Percentiles rank a stretch among this genome's conserved stretches.
These are phyloP conservation scores for Fundulus diaphanus DNA, from an alignment of 2,797 vertebrate genomes.

Conservation along the genomic window DNA sequence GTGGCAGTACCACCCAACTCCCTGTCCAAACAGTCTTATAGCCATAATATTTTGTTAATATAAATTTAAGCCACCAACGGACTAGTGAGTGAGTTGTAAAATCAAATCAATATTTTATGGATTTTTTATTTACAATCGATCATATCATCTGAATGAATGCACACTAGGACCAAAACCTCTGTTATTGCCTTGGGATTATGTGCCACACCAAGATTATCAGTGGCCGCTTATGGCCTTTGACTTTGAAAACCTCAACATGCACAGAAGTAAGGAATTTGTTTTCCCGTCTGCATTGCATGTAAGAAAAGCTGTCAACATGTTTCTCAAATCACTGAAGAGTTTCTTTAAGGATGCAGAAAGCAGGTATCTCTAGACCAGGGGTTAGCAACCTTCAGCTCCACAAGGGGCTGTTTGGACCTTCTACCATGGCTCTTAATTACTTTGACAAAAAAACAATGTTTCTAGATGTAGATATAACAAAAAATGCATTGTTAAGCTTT, in stretches of 20 bases:
- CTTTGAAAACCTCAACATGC: neutral
- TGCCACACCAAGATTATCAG: neutral
- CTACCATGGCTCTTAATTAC: no score
- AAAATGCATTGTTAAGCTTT: no score
- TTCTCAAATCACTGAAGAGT: neutral
- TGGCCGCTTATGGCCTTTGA: neutral
- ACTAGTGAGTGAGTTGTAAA: neutral
- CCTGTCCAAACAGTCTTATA: neutral
- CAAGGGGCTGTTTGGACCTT: no score
- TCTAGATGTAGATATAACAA: no score
- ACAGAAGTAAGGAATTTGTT: neutral
- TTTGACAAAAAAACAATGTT: no score
- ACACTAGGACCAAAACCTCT: neutral
- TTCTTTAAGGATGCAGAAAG: neutral
- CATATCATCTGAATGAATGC: neutral
- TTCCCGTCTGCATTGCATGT: neutral
- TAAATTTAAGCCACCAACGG: neutral
- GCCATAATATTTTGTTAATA: neutral
- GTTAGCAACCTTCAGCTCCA: no score
- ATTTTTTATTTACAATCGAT: neutral
- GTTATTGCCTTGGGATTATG: neutral
- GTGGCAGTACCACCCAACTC: neutral
- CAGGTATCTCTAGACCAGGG: slow-evolving; percentile 20
- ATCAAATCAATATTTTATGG: neutral
- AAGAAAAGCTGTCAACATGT: neutral